Conservation (phyloP, 1,140 invertebrate genomes). For the Apis florea region DNA sequence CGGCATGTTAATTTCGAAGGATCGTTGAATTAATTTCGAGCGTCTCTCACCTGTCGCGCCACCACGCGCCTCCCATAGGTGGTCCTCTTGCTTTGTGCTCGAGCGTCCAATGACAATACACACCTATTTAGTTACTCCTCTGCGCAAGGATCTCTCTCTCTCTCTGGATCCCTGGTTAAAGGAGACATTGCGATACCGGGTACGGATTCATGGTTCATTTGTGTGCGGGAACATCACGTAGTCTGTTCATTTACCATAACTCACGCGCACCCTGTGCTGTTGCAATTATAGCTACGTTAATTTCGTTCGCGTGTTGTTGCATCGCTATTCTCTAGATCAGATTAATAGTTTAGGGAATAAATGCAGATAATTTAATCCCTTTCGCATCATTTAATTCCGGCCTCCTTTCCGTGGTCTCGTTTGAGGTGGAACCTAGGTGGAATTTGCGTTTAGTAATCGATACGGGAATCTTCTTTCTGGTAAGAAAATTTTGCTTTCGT, state of each 20-base stretch:
- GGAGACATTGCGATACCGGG: conserved; percentile 12
- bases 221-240: conserved; percentile 1
- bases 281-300: conserved; percentile 37
- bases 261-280: conserved; percentile 16
- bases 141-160: neutral
- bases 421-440: no score
- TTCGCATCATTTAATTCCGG: no score
- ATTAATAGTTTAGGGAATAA: conserved; percentile 8
- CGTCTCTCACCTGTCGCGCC: conserved; percentile 56
- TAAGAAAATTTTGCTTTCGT: no score
- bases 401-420: no score
- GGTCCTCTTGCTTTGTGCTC: conserved; percentile 58
- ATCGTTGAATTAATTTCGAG: conserved; percentile 59
- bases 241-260: conserved; percentile 13
- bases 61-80: conserved; percentile 40
- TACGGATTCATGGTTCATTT: conserved; percentile 8
- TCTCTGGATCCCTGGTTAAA: neutral
- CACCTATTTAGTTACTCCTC: conserved; percentile 34
- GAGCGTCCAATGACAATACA: conserved; percentile 68
- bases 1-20: neutral
- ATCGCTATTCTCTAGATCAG: neutral
- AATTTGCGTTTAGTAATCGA: no score
- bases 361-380: conserved; percentile 1
- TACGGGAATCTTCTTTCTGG: no score
- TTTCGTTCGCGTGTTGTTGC: neutral